Base-by-base conservation (phyloP, 92 coral and sea anemone species). In the Parazoanthus swiftii region DNA sequence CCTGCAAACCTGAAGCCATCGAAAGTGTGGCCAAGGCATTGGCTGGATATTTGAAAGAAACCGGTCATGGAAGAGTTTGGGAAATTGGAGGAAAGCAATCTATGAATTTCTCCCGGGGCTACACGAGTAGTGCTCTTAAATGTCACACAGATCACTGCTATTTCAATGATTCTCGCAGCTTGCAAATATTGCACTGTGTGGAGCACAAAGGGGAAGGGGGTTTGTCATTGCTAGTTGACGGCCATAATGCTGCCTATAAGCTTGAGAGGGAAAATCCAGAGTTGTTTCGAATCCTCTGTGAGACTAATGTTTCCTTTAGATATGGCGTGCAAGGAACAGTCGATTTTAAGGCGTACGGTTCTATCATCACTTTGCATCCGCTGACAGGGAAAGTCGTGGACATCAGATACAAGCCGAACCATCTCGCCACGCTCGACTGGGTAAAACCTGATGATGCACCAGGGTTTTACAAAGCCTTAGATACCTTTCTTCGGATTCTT, bases 171-270 rank as follows among this genome's bases (percentile, higher is more conserved):
- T 76, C 88, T 2, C 81, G 76, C 2, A 76, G 88, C 20, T 2
- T 84, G 38, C 88, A 84, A 42, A 51, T 76, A 25, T 63, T 84
- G 58, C 88, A 84, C 88, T 63, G 80, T 72, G 72, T 76, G 33
- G 76, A 84, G 20, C 88, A 67, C 29, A 29, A 67, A 15, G 88
- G 88, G 5, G 72, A 74, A n/a, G 88, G 88, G n/a, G 88, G 88
- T 14, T 16, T 84, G 23, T 63, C 76, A 25, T 51, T 84, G 20
- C 15, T 84, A 43, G 88, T 84, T 25, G 88, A 84, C 51, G 88
- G 88, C 6, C 44, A 68, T 66, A 25, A 59, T 29, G 88, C 80
- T n/a, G 88, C 88, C 2, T 29, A 84, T 20, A 59, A 15, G 10
- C 88, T 84, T 2, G 39, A 84, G 16, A 35, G 43, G 48, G 88